phyloP scores from a whole-genome alignment of 2,888 invertebrate species.

The Bombylius discolor region DNA sequence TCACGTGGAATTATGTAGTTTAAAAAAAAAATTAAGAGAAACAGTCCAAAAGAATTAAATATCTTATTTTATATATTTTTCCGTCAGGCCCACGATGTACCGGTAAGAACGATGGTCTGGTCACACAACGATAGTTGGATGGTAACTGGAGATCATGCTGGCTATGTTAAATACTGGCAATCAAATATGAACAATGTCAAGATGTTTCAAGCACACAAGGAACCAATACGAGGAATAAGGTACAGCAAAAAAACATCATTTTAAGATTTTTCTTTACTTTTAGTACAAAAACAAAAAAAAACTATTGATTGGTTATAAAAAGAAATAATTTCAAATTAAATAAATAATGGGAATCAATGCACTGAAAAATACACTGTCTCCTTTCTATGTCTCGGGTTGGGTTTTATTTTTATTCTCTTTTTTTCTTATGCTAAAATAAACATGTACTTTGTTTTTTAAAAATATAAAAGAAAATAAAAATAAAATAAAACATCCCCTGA shows the following conservation, averaged over 20 bases:
- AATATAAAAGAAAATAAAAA: no score
- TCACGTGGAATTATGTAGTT: no score
- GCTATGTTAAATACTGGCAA: conserved; percentile 99
- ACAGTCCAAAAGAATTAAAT: no score
- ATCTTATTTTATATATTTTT: background rate
- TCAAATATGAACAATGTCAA: conserved; percentile 99
- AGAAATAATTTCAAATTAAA: background rate
- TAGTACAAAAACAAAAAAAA: background rate
- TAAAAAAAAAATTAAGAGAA: no score
- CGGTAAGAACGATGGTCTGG: conserved; percentile 99
- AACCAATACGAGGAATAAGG: conserved; percentile 97
- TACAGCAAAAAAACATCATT: conserved; percentile 40
- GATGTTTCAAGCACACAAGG: conserved; percentile 99
- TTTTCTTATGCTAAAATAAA: no score
- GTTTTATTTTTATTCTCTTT: no score
- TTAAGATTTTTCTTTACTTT: conserved; percentile 12
- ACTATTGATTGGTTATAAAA: background rate
- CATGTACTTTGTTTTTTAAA: no score
- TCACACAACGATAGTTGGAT: conserved; percentile 99
- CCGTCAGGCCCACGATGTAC: conserved; percentile 90
- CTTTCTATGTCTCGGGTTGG: no score
- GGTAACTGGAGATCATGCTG: conserved; percentile 97
- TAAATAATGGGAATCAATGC: no score
- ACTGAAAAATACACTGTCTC: no score
- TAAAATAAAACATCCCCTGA: no score